Conservation (phyloP, 2,113 vertebrate species). For the Oreochromis spilurus region DNA sequence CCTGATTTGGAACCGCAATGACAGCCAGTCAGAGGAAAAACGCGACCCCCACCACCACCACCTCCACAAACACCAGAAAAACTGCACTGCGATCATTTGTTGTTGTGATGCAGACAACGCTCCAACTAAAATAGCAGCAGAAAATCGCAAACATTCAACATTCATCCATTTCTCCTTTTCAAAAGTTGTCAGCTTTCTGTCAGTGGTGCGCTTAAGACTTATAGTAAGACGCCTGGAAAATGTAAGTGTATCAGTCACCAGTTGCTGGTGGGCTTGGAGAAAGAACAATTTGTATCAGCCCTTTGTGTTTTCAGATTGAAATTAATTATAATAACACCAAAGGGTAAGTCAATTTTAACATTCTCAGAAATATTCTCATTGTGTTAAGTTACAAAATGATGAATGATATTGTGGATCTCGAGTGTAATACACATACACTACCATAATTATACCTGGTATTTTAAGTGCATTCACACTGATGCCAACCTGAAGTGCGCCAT, state of each 20-base stretch:
- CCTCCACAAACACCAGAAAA: slow-evolving; percentile 41
- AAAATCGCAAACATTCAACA: slow-evolving; percentile 52
- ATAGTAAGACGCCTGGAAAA: slow-evolving; percentile 20
- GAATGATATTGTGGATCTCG: slow-evolving; percentile 47
- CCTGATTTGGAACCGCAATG: slow-evolving; percentile 56
- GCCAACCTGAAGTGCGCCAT: not conserved
- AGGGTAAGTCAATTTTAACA: slow-evolving; percentile 19
- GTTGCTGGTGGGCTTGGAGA: slow-evolving; percentile 17
- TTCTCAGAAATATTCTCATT: not conserved
- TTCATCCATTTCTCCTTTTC: slow-evolving; percentile 36
- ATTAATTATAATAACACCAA: slow-evolving; percentile 7
- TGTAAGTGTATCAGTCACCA: slow-evolving; percentile 33
- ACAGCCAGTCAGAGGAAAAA: slow-evolving; percentile 56
- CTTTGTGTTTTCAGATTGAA: slow-evolving; percentile 30
- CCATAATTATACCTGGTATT: not conserved
- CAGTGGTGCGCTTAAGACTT: slow-evolving; percentile 34
- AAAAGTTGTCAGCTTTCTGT: slow-evolving; percentile 58
- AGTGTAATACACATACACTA: slow-evolving; percentile 44
- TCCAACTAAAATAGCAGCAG: slow-evolving; percentile 49
- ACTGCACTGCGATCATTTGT: slow-evolving; percentile 50
- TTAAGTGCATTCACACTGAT: not conserved
- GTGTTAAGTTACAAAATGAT: slow-evolving; percentile 42
- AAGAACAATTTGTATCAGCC: slow-evolving; percentile 23
- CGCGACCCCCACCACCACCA: not conserved
- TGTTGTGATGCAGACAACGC: slow-evolving; percentile 45